phyloP scores from a whole-genome alignment of 2,888 invertebrate genomes.

The Cephus pygmeus region DNA sequence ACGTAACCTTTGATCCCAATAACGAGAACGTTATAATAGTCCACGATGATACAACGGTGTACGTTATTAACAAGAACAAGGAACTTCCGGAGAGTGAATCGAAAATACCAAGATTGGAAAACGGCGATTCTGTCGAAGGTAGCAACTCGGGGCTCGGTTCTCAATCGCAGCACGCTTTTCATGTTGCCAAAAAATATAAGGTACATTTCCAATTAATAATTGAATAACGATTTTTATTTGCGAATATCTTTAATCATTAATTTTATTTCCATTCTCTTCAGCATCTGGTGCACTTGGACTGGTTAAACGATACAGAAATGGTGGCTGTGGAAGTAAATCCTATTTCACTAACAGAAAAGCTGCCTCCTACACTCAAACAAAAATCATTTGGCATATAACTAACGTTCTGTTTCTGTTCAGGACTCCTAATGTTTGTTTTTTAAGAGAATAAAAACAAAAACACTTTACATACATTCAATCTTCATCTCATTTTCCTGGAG shows the following conservation, averaged over 20 bases:
- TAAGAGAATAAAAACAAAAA: background rate
- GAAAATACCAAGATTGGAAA: constrained; percentile 64
- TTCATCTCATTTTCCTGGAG: background rate
- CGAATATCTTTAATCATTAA: constrained; percentile 32
- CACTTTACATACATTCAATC: background rate
- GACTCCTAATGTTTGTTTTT: background rate
- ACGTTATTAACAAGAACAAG: constrained; percentile 71
- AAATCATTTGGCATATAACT: constrained; percentile 72
- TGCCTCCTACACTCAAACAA: constrained; percentile 78
- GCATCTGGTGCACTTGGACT: constrained; percentile 81
- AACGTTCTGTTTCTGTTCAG: background rate
- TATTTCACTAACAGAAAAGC: constrained; percentile 74
- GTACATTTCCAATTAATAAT: constrained; percentile 50
- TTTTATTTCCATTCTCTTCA: constrained; percentile 63
- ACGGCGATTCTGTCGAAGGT: constrained; percentile 56
- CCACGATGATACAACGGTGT: constrained; percentile 79
- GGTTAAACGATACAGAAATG: constrained; percentile 77
- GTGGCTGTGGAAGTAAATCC: constrained; percentile 83
- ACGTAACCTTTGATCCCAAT: constrained; percentile 73
- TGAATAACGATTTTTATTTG: background rate
- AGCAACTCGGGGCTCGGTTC: constrained; percentile 51
- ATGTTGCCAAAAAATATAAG: constrained; percentile 69
- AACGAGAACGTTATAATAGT: constrained; percentile 76
- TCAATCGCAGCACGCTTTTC: constrained; percentile 59
- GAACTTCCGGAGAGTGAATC: constrained; percentile 59